These are phyloP conservation scores for Drosophila bipectinata DNA, from an alignment of 1,140 invertebrate species.

Conservation along the genomic window DNA sequence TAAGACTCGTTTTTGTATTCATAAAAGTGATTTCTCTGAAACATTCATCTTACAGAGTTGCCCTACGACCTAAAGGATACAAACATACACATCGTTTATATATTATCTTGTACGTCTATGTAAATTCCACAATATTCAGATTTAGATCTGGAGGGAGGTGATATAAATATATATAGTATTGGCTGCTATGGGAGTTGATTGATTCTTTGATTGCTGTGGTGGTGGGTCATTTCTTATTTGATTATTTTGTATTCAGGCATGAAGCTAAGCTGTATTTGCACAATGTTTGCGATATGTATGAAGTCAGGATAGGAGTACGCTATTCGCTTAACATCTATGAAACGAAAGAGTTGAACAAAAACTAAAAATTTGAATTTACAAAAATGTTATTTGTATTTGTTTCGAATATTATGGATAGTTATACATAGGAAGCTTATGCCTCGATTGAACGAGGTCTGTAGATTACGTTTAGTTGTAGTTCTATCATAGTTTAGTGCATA, in stretches of 20 bases:
- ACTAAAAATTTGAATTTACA: constrained; percentile 58
- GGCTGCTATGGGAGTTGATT: constrained; percentile 45
- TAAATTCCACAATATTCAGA: constrained; percentile 58
- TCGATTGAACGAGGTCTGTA: constrained; percentile 48
- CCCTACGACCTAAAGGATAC: constrained; percentile 15
- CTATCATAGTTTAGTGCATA: constrained; percentile 74
- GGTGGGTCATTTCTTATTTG: constrained; percentile 36
- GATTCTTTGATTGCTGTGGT: constrained; percentile 52
- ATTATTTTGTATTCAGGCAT: constrained; percentile 12
- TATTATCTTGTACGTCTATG: constrained; percentile 18
- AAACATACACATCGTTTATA: constrained; percentile 4
- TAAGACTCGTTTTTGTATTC: constrained; percentile 81
- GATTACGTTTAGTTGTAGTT: constrained; percentile 52
- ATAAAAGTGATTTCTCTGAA: constrained; percentile 39
- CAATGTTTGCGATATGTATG: constrained; percentile 76
- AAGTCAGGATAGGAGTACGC: constrained; percentile 62
- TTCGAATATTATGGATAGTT: constrained; percentile 62
- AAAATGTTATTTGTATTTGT: constrained; percentile 73
- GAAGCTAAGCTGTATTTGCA: constrained; percentile 63
- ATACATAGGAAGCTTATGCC: constrained; percentile 61
- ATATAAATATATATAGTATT: constrained; percentile 15
- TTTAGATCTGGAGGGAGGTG: constrained; percentile 45
- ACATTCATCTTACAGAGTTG: constrained; percentile 44
- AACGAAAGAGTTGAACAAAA: constrained; percentile 42
- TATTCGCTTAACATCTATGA: constrained; percentile 53